Percentiles rank a stretch among this genome's conserved stretches.
Evolutionary conservation across 2,888 invertebrate species (phyloP).

Genomic region (Troglohyphantes excavatus): DNA sequence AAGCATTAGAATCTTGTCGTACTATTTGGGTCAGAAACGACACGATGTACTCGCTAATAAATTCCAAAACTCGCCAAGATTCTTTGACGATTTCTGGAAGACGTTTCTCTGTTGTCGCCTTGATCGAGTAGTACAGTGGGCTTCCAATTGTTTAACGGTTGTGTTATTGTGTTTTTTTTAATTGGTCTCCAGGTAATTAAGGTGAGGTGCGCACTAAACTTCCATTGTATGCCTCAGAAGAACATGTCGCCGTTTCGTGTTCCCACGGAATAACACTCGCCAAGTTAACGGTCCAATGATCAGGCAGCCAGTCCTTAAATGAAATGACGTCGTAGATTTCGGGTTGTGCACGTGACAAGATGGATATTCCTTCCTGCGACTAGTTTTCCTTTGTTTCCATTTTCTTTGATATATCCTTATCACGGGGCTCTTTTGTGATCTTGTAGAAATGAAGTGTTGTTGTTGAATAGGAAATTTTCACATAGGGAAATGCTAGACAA

Average conservation of each 20-base stretch:
- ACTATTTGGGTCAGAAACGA: background rate
- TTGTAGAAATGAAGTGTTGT: slow-evolving; percentile 13
- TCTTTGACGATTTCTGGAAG: background rate
- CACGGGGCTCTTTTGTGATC: slow-evolving; percentile 1
- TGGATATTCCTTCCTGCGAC: slow-evolving; percentile 2
- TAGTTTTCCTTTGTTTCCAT: slow-evolving; percentile 19
- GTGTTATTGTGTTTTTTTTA: slow-evolving; percentile 33
- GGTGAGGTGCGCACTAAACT: background rate
- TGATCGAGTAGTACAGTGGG: background rate
- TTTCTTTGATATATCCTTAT: slow-evolving; percentile 14
- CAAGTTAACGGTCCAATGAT: slow-evolving; percentile 65
- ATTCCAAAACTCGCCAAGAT: background rate
- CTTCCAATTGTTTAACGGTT: background rate
- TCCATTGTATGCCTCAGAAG: slow-evolving; percentile 43
- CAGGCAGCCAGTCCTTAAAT: slow-evolving; percentile 53
- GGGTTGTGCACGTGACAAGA: slow-evolving; percentile 58
- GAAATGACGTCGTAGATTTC: slow-evolving; percentile 65
- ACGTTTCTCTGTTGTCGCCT: background rate
- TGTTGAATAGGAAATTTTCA: background rate
- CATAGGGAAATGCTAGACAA: background rate
- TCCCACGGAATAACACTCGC: slow-evolving; percentile 63
- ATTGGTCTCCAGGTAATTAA: slow-evolving; percentile 46
- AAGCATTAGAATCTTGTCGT: background rate
- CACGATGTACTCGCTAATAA: background rate
- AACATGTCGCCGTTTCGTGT: slow-evolving; percentile 16